Base-by-base conservation (phyloP, 2,888 invertebrate species). In the Pecten maximus region DNA sequence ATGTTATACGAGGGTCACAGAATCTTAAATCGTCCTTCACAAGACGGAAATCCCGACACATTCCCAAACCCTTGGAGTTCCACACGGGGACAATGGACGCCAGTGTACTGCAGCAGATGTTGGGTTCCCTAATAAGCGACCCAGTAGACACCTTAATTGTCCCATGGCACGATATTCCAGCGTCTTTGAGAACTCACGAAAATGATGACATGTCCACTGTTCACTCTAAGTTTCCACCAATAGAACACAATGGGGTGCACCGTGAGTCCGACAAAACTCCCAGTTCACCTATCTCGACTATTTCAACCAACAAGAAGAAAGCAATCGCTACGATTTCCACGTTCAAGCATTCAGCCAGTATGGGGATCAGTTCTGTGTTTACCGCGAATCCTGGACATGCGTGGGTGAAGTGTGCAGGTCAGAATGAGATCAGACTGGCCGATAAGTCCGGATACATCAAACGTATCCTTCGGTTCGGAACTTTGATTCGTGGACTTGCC, bases 401-500 rank as follows among this genome's bases (percentile, higher is more conserved):
- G 2, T 74, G 74, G 74, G 74, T 74, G 35, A 74, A 74, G 23
- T 74, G 74, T 74, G 74, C 74, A 35, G 74, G 74, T 10, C 74
- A 74, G 74, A 74, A 74, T 23, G 74, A 74, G 74, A 74, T 74
- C 74, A 28, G 74, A 23, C 23, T 74, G 35, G 23, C 74, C 2
- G 74, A 74, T 28, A 74, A 74, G 15, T 1, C 74, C 16, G 74
- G 74, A 12, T 74, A 74, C 74, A 74, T 74, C 35, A 74, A 74
- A 35, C 74, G 74, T 35, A 74, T 74, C 12, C 74, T 74, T 10
- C 74, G 74, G 0, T 74, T 74, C 12, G 74, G 74, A 74, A 74
- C 74, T 74, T 35, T 74, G 74, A 74, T 74, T 74, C 74, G 74
- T 16, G 74, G 74, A 74, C 74, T 74, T 35, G 74, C 74, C 74